phyloP scores from a whole-genome alignment of 2,888 invertebrate species.

The Cosmorhoe ocellata region DNA sequence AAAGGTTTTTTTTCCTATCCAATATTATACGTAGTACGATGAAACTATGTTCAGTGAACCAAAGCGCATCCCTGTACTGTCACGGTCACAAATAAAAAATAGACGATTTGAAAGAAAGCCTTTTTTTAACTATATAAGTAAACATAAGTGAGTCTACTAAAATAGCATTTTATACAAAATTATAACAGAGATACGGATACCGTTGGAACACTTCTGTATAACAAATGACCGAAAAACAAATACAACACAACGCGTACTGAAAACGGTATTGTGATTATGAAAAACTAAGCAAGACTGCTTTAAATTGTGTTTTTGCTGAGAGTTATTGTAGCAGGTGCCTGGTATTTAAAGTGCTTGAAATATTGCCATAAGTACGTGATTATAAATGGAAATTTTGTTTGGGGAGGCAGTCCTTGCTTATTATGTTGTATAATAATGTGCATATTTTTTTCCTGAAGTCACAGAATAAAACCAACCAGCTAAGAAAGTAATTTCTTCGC shows the following conservation, averaged over 20 bases:
- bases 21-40: no score
- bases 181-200: not conserved
- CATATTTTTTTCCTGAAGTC: not conserved
- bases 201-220: not conserved
- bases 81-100: no score
- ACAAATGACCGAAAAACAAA: conserved; percentile 2
- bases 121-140: no score
- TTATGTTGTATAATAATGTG: not conserved
- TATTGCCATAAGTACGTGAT: conserved; percentile 5
- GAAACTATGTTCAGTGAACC: no score
- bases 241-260: not conserved
- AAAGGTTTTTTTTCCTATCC: no score
- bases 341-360: conserved; percentile 19
- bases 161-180: no score
- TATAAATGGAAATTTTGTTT: conserved; percentile 8
- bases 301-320: conserved; percentile 24
- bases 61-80: no score
- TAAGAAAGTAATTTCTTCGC: no score
- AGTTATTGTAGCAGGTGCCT: conserved; percentile 29
- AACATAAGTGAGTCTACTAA: no score
- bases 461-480: no score
- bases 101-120: no score
- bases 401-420: not conserved
- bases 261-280: conserved; percentile 4
- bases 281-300: conserved; percentile 2